Evolutionary conservation across 2,797 vertebrate genomes (phyloP).

Genomic region (Gymnoscopelus braueri): DNA sequence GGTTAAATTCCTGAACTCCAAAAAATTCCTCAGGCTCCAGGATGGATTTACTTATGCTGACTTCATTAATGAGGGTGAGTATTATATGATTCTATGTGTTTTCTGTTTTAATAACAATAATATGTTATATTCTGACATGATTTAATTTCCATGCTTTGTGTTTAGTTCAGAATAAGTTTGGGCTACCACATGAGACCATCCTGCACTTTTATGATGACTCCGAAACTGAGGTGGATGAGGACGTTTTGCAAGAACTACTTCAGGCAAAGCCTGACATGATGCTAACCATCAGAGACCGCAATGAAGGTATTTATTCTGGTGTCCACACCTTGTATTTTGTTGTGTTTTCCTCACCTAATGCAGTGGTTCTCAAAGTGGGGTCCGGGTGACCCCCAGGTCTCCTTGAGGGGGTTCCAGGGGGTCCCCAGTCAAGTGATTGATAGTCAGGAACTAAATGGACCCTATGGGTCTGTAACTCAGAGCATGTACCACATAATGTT

Average conservation of each 20-base stretch:
- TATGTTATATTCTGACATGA: background rate
- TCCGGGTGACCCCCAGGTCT: too few species aligned
- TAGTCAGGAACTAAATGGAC: too few species aligned
- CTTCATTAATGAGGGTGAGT: slow-evolving; percentile 1
- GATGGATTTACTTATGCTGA: slow-evolving; percentile 2
- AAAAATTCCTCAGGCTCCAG: background rate
- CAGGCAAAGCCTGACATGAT: background rate
- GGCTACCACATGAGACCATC: background rate
- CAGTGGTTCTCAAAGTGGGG: background rate
- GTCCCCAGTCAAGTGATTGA: too few species aligned
- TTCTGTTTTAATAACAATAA: background rate
- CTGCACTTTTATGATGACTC: slow-evolving; percentile 18
- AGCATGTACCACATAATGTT: too few species aligned
- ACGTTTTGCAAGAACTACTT: background rate
- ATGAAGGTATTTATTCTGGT: background rate
- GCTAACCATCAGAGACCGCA: background rate
- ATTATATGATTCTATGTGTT: background rate
- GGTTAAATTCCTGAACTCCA: background rate
- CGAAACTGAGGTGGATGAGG: slow-evolving; percentile 23
- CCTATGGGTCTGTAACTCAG: too few species aligned
- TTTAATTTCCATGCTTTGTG: background rate
- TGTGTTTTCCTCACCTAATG: background rate
- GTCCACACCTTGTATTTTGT: background rate
- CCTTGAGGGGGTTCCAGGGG: too few species aligned
- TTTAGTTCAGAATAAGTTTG: slow-evolving; percentile 3